Evolutionary conservation across 2,797 vertebrate species (phyloP), one percentile per base, ranked within the genome.

Genomic region (Emydoidea blandingii): DNA sequence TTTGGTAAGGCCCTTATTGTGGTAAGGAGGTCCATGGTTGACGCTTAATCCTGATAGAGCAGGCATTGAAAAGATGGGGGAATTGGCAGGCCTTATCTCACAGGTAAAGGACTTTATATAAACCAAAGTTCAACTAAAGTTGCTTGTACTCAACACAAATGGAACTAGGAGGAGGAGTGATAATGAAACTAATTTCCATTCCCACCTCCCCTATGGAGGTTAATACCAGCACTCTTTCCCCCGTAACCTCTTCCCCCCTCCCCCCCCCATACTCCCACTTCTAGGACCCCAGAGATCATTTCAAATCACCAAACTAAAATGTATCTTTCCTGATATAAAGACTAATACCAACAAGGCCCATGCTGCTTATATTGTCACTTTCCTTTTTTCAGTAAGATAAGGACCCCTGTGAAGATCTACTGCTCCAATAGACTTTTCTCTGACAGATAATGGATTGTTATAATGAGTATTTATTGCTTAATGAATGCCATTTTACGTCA

Each of bases 301-400:
- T 16, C 19, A 57, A 54, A 10, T 12, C 16, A 31, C 0, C 2
- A 80, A 10, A 41, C 23, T 52, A 59, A 52, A 59, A 0, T 34
- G 81, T 16, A 10, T 2, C 6, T 82, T 90, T 83, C 81, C 37
- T 34, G 74, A 29, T 29, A 8, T 23, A 41, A 47, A 53, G 27
- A 34, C 44, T 72, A 72, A 47, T 81, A 29, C 29, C 76, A 86
- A 10, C 41, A 80, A 34, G 23, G 52, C 65, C 41, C 41, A 25
- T 18, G 41, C 31, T n/a, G 3, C 41, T 10, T 23, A 31, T 31
- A 12, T 79, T 37, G 19, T 41, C 37, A 21, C 21, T 72, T 37
- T 72, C 21, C 41, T 11, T 5, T 50, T 37, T 10, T 37, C 56
- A 81, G 37, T 31, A 52, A 72, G 25, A 8, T 29, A 79, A 76